Conservation (phyloP, 2,113 vertebrate genomes). For the Vulpes lagopus region DNA sequence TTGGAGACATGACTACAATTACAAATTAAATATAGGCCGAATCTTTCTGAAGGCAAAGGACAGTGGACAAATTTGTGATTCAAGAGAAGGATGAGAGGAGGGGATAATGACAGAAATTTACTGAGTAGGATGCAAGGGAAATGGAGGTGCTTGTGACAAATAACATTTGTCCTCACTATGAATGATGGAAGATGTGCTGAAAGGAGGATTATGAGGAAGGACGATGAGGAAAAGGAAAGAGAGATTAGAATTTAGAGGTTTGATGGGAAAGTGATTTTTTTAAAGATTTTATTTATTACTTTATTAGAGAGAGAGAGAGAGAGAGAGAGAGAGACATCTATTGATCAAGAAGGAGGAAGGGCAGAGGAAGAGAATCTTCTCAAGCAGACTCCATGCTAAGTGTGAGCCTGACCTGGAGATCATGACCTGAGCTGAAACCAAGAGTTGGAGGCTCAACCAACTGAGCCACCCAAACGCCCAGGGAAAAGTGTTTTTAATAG, state of each 20-base stretch:
- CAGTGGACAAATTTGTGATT: not conserved
- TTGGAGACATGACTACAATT: not conserved
- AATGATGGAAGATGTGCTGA: not conserved
- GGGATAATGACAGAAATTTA: not conserved
- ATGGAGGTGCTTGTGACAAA: not conserved
- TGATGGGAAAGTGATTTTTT: not conserved
- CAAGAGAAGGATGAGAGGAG: not conserved
- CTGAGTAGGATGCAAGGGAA: not conserved
- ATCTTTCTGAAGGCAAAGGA: not conserved
- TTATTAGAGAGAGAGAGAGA: not conserved
- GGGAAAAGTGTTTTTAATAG: not conserved
- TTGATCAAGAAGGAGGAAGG: not conserved
- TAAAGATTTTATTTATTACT: not conserved
- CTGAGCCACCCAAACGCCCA: too few species aligned
- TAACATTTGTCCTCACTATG: not conserved
- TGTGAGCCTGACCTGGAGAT: too few species aligned
- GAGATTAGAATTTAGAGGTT: not conserved
- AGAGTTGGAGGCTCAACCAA: too few species aligned
- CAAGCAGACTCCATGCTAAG: not conserved
- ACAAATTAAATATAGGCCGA: not conserved
- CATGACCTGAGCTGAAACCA: too few species aligned
- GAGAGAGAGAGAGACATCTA: not conserved
- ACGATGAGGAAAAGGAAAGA: not conserved
- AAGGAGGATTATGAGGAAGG: accelerated
- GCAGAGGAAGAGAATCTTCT: not conserved